Evolutionary conservation across 2,888 invertebrate genomes (phyloP).

Genomic region (Uropetala carovei): DNA sequence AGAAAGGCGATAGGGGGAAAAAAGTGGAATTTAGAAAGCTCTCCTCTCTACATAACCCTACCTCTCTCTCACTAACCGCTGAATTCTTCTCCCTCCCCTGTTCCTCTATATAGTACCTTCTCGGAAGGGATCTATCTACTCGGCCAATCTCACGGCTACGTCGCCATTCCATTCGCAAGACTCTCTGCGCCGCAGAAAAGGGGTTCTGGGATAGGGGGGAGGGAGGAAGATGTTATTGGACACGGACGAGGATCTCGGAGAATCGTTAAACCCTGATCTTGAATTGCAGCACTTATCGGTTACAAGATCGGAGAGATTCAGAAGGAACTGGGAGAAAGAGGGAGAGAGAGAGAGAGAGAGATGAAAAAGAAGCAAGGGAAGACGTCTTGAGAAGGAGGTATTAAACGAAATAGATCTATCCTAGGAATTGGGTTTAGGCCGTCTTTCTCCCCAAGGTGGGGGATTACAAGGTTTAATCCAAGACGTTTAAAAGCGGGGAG

Average conservation of each 20-base stretch:
- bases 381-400: background rate
- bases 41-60: background rate
- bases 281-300: conserved; percentile 6
- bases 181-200: background rate
- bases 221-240: background rate
- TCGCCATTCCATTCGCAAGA: too few species aligned
- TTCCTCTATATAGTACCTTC: too few species aligned
- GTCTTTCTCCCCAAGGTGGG: too few species aligned
- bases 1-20: background rate
- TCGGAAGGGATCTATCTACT: too few species aligned
- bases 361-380: background rate
- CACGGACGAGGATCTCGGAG: background rate
- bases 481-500: too few species aligned
- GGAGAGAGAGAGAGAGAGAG: background rate
- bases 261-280: conserved; percentile 5
- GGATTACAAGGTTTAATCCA: too few species aligned
- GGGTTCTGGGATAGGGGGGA: background rate
- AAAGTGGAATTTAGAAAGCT: too few species aligned
- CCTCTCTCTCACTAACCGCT: background rate
- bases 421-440: too few species aligned
- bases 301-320: background rate
- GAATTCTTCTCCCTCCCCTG: background rate
- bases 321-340: background rate
- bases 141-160: too few species aligned
- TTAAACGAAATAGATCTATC: too few species aligned